Evolutionary conservation across 2,797 vertebrate species (phyloP).

Genomic region (Anomalospiza imberbis): DNA sequence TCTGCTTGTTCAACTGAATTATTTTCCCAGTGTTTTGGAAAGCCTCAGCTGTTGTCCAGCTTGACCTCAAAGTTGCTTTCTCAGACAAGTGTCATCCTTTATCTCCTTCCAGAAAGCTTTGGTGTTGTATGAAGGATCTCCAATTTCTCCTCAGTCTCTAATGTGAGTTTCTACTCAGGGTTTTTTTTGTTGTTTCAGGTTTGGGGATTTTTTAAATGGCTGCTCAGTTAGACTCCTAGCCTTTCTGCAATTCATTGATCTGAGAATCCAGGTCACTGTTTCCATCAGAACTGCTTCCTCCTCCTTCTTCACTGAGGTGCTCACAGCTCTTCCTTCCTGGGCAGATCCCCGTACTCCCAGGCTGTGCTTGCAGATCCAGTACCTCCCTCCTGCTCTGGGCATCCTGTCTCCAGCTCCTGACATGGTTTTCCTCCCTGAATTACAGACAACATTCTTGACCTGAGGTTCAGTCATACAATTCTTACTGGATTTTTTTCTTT

Average conservation of each 20-base stretch:
- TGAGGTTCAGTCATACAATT: background rate
- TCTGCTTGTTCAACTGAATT: background rate
- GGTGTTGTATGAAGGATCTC: background rate
- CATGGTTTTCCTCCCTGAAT: background rate
- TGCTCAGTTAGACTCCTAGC: background rate
- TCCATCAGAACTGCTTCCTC: background rate
- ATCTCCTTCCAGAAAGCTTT: background rate
- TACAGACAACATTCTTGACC: background rate
- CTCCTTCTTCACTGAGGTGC: background rate
- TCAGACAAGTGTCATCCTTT: background rate
- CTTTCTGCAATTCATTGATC: conserved; percentile 27
- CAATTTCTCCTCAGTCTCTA: background rate
- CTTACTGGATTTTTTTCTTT: background rate
- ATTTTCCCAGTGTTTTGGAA: background rate
- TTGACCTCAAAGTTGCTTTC: background rate
- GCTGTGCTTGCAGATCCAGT: background rate
- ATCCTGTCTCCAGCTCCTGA: background rate
- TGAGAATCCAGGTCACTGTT: background rate
- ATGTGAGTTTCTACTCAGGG: background rate
- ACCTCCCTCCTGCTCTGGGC: background rate
- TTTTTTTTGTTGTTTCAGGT: background rate
- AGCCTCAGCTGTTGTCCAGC: background rate
- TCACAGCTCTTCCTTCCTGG: background rate
- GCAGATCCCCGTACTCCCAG: background rate
- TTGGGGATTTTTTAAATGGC: background rate